Percentiles rank a stretch among this genome's conserved stretches.
Evolutionary conservation across 2,888 invertebrate species (phyloP).

Genomic region (Empis stercorea): DNA sequence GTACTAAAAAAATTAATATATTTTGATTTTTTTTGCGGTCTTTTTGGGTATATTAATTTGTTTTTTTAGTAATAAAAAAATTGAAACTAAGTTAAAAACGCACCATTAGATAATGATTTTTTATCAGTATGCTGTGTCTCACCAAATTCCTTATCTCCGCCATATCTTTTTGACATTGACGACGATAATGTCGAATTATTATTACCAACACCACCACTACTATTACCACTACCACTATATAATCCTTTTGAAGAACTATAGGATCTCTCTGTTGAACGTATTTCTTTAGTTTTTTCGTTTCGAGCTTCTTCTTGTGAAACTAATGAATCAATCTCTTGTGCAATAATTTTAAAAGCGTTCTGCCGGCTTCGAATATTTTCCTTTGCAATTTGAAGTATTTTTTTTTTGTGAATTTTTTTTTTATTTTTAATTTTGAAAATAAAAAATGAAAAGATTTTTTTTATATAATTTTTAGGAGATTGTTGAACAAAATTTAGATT

Average conservation of each 20-base stretch:
- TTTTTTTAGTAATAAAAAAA: not conserved
- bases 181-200: conserved; percentile 6
- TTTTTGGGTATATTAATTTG: not conserved
- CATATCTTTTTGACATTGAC: conserved; percentile 6
- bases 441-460: not conserved
- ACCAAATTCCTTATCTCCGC: conserved; percentile 21
- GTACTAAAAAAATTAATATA: not conserved
- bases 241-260: conserved; percentile 1
- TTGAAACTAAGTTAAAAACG: conserved; percentile 16
- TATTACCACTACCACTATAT: not conserved
- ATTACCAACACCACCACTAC: conserved; percentile 6
- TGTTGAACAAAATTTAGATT: not conserved
- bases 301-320: conserved; percentile 2
- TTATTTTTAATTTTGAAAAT: not conserved
- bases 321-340: conserved; percentile 10
- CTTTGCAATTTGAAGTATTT: conserved; percentile 3
- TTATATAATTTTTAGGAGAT: not conserved
- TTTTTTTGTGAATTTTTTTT: not conserved
- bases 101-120: conserved; percentile 29
- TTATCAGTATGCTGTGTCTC: conserved; percentile 28
- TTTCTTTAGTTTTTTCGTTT: not conserved
- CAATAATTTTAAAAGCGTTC: conserved; percentile 10
- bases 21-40: too few relatives aligned
- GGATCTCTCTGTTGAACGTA: conserved; percentile 8
- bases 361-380: conserved; percentile 10